Evolutionary conservation across 2,888 invertebrate species (phyloP).

Genomic region (Drosophila niveifrons): DNA sequence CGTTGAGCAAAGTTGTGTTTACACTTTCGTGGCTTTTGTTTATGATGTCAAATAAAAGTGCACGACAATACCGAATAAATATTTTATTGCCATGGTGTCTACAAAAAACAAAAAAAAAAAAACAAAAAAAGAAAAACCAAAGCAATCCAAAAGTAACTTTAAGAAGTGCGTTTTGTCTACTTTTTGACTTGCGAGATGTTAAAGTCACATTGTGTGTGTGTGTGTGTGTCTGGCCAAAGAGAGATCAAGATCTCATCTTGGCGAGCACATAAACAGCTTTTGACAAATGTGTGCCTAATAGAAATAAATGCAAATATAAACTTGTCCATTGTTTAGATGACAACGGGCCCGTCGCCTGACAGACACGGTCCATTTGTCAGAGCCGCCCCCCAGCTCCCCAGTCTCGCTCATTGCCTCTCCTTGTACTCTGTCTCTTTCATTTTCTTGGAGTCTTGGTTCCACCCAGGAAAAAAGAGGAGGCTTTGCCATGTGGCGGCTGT

Average conservation of each 20-base stretch:
- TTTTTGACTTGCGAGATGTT: slow-evolving; percentile 25
- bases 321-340: slow-evolving; percentile 78
- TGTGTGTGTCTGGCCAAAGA: slow-evolving; percentile 27
- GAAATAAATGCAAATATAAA: slow-evolving; percentile 82
- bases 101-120: slow-evolving; percentile 18
- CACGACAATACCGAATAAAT: slow-evolving; percentile 82
- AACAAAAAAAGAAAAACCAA: slow-evolving; percentile 3
- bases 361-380: slow-evolving; percentile 80
- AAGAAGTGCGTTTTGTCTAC: slow-evolving; percentile 39
- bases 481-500: slow-evolving; percentile 60
- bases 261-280: slow-evolving; percentile 75
- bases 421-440: no score
- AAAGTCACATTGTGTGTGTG: slow-evolving; percentile 39
- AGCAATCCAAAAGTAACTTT: slow-evolving; percentile 32
- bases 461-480: neutral
- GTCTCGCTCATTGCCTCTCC: neutral
- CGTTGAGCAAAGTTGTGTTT: slow-evolving; percentile 75
- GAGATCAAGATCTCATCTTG: slow-evolving; percentile 65
- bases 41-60: slow-evolving; percentile 82
- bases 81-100: slow-evolving; percentile 78
- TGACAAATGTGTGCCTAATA: slow-evolving; percentile 81
- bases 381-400: slow-evolving; percentile 12
- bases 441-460: neutral
- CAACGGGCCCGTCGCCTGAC: slow-evolving; percentile 68
- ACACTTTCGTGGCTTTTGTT: slow-evolving; percentile 83